Base-by-base conservation (phyloP, 1,140 invertebrate genomes). In the Bombus confusus region DNA sequence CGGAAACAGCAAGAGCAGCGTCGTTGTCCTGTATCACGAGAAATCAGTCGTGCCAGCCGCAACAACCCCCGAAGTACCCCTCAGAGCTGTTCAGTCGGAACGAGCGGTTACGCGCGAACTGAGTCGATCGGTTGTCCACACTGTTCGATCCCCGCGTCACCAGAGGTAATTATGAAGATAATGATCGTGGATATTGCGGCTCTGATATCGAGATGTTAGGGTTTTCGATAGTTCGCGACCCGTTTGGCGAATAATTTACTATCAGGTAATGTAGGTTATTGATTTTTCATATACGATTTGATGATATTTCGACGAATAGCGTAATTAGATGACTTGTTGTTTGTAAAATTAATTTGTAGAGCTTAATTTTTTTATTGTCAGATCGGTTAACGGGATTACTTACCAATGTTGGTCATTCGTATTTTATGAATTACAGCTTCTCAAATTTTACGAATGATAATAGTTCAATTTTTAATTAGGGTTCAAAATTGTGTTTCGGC, bases 1-100 rank as follows among this genome's bases (percentile, higher is more conserved):
- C 52, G 88, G 90, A 68, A 92, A 93, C 69, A 93, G 93, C 68
- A 93, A 93, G 59, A 93, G 91, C 78, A 93, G 92, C 79, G 88
- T 93, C 37, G 91, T 93, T 3, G 89, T 93, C 5, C 83, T 94
- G 31, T 93, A 94, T 72, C 87, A 92, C 83, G 91, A 83, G 47
- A 88, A 88, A 68, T 85, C 83, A 13, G 66, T 62, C 68, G 75
- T 68, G n/a, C 68, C 80, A 15, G 66, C 85, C 13, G 71, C 86
- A 2, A 69, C 81, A 3, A 74, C 88, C 41, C 75, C 92, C 9
- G 89, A 87, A 2, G 68, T 78, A 34, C 77, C 88, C 43, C 77
- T 91, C 28, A 81, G 86, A 57, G 25, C 34, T 34, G 79, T 88
- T 9, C 93, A 93, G 75, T 93, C 93, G 13, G 90, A 93, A 83